Conservation (phyloP, 2,888 invertebrate species). For the Lasioglossum figueresi region DNA sequence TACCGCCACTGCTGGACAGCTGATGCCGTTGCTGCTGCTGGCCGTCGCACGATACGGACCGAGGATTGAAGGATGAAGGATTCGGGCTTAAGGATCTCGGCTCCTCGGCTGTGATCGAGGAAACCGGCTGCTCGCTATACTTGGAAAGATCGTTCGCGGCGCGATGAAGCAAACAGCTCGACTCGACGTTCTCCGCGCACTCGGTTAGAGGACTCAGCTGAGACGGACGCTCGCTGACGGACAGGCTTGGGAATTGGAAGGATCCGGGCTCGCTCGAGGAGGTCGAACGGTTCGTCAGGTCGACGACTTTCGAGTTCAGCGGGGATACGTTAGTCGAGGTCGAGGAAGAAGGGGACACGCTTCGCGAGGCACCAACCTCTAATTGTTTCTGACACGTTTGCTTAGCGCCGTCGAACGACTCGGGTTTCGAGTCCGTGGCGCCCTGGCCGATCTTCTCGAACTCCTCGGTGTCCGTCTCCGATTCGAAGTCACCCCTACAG, state of each 20-base stretch:
- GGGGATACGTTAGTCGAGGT: conserved; percentile 80
- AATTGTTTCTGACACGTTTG: conserved; percentile 78
- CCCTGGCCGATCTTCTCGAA: conserved; percentile 91
- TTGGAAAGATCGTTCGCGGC: conserved; percentile 49
- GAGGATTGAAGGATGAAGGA: conserved; percentile 65
- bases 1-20: conserved; percentile 81
- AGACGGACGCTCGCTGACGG: conserved; percentile 72
- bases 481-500: conserved; percentile 89
- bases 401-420: conserved; percentile 75
- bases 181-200: conserved; percentile 73
- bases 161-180: conserved; percentile 48
- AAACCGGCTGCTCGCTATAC: conserved; percentile 51
- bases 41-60: conserved; percentile 82
- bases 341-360: conserved; percentile 79
- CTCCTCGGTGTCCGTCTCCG: conserved; percentile 92
- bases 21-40: conserved; percentile 76
- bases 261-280: conserved; percentile 78
- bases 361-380: conserved; percentile 83
- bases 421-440: conserved; percentile 76
- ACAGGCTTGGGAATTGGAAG: conserved; percentile 77
- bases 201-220: conserved; percentile 80
- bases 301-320: conserved; percentile 76
- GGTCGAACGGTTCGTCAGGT: conserved; percentile 70
- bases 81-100: conserved; percentile 66
- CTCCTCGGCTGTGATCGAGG: conserved; percentile 58